Evolutionary conservation across 2,888 invertebrate genomes (phyloP).

Genomic region (Nymphalis c-album): DNA sequence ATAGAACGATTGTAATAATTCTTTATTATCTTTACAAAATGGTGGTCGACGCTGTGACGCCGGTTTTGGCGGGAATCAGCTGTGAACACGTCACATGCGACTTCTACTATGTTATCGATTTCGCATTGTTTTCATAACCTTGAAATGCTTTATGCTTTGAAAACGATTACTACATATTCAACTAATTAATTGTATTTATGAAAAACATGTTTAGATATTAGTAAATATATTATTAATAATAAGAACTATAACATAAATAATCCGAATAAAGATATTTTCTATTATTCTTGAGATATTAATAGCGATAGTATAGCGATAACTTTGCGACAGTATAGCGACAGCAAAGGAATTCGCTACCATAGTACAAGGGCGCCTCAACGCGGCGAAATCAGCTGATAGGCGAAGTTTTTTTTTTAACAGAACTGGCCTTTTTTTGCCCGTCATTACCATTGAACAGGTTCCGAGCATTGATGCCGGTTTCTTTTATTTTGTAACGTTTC

Average conservation of each 20-base stretch:
- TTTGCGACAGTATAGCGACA: slow-evolving; percentile 15
- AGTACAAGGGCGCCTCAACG: slow-evolving; percentile 48
- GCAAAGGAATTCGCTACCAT: slow-evolving; percentile 21
- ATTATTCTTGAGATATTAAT: no score
- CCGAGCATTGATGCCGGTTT: slow-evolving; percentile 43
- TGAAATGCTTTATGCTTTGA: slow-evolving; percentile 15
- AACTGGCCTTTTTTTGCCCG: slow-evolving; percentile 42
- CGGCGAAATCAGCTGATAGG: slow-evolving; percentile 48
- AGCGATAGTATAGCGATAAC: neutral
- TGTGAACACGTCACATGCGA: slow-evolving; percentile 43
- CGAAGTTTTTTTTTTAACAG: slow-evolving; percentile 42
- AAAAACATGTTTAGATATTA: no score
- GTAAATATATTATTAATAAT: no score
- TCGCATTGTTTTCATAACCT: slow-evolving; percentile 27
- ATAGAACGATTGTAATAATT: slow-evolving; percentile 25
- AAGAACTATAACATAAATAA: no score
- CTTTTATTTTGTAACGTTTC: slow-evolving; percentile 47
- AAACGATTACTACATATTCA: neutral
- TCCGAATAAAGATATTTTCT: no score
- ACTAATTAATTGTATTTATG: no score
- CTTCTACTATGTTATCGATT: slow-evolving; percentile 14
- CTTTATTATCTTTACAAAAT: slow-evolving; percentile 25
- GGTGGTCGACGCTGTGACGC: slow-evolving; percentile 34
- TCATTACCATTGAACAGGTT: slow-evolving; percentile 46
- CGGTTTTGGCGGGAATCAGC: slow-evolving; percentile 52